Conservation (phyloP, 2,797 vertebrate genomes). For the Podarcis lilfordi region DNA sequence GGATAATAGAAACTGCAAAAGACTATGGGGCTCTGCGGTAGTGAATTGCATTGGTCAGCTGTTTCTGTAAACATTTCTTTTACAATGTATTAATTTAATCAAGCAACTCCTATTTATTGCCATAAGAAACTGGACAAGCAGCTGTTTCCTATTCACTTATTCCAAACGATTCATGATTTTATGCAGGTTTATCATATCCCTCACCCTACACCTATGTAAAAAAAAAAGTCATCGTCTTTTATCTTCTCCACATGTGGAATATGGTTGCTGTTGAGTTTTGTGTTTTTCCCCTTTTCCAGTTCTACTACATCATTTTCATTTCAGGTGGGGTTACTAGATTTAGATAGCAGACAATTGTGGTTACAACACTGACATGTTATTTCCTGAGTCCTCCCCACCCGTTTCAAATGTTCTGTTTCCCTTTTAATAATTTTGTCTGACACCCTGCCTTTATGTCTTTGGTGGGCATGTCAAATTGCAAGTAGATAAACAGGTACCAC, state of each 20-base stretch:
- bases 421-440: background rate
- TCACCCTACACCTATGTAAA: constrained; percentile 11
- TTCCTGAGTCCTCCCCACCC: background rate
- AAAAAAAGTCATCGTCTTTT: background rate
- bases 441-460: background rate
- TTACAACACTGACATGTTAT: background rate
- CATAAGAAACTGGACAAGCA: constrained; percentile 4
- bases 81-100: background rate
- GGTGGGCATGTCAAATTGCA: too few relatives aligned
- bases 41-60: background rate
- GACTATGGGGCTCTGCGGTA: background rate
- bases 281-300: background rate
- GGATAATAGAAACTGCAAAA: background rate
- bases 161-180: constrained; percentile 22
- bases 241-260: constrained; percentile 14
- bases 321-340: background rate
- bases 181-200: constrained; percentile 13
- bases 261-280: too few relatives aligned
- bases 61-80: background rate
- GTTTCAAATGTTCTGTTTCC: background rate
- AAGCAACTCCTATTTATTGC: background rate
- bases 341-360: background rate
- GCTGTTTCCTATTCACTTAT: background rate
- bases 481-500: too few relatives aligned
- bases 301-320: constrained; percentile 3